phyloP scores from a whole-genome alignment of 1,140 invertebrate species.

The Drosophila carrolli region DNA sequence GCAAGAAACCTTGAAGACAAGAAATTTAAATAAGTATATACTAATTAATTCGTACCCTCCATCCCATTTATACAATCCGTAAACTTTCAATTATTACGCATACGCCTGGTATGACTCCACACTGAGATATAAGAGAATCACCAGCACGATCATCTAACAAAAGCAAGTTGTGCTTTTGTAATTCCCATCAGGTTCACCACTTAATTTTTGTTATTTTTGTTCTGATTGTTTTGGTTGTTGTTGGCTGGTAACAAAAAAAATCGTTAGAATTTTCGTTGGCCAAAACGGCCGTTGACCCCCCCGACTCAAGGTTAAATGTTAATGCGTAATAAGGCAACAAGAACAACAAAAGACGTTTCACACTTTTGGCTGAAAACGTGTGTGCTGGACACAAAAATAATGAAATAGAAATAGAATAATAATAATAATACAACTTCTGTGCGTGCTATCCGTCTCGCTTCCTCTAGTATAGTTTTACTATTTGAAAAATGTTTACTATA shows the following conservation, averaged over 20 bases:
- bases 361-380: conserved; percentile 65
- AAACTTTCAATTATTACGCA: conserved; percentile 37
- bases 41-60: background rate
- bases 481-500: conserved; percentile 18
- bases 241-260: conserved; percentile 54
- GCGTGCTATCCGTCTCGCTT: conserved; percentile 44
- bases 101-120: conserved; percentile 45
- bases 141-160: conserved; percentile 24
- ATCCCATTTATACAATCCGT: background rate
- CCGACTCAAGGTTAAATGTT: conserved; percentile 75
- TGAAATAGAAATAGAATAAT: conserved; percentile 17
- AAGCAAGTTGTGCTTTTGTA: conserved; percentile 44
- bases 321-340: conserved; percentile 72
- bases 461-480: conserved; percentile 21
- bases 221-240: conserved; percentile 43
- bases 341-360: conserved; percentile 60
- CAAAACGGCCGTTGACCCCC: conserved; percentile 76
- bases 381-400: conserved; percentile 31
- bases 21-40: background rate
- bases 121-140: background rate
- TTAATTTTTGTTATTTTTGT: conserved; percentile 46
- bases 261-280: conserved; percentile 76
- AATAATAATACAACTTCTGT: conserved; percentile 53
- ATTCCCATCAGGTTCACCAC: conserved; percentile 48
- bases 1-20: background rate